Percentiles rank a stretch among this genome's conserved stretches.
Conservation (phyloP, 2,888 invertebrate species). For the Orgyia antiqua region DNA sequence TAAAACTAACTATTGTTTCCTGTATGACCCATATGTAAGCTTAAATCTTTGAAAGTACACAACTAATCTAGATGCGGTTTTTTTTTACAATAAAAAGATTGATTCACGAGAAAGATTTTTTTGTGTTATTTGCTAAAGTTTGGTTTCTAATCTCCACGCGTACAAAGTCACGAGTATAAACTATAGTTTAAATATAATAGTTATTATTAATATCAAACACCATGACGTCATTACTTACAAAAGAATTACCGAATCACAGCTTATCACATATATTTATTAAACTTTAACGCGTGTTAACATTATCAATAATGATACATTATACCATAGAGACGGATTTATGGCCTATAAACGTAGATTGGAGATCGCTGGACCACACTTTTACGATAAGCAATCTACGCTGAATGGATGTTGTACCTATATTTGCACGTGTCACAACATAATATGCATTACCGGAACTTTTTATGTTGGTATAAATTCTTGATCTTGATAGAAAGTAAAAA, state of each 20-base stretch:
- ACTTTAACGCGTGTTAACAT: constrained; percentile 59
- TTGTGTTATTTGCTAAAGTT: no score
- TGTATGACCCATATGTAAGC: no score
- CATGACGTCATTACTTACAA: no score
- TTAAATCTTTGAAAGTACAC: no score
- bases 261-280: constrained; percentile 20
- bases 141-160: no score
- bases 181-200: no score
- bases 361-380: constrained; percentile 69
- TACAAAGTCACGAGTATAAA: no score
- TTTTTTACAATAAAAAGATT: no score
- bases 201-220: no score
- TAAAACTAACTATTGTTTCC: no score
- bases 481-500: constrained; percentile 53
- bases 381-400: constrained; percentile 68
- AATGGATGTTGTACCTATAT: constrained; percentile 43
- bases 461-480: constrained; percentile 65
- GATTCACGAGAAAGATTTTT: no score
- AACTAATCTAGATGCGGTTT: no score
- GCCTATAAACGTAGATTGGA: constrained; percentile 69
- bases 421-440: constrained; percentile 47
- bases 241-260: constrained; percentile 9
- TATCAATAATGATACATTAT: constrained; percentile 61
- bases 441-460: constrained; percentile 67
- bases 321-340: constrained; percentile 59